Evolutionary conservation across 2,797 vertebrate genomes (phyloP).

Genomic region (Sebastes nivosus): DNA sequence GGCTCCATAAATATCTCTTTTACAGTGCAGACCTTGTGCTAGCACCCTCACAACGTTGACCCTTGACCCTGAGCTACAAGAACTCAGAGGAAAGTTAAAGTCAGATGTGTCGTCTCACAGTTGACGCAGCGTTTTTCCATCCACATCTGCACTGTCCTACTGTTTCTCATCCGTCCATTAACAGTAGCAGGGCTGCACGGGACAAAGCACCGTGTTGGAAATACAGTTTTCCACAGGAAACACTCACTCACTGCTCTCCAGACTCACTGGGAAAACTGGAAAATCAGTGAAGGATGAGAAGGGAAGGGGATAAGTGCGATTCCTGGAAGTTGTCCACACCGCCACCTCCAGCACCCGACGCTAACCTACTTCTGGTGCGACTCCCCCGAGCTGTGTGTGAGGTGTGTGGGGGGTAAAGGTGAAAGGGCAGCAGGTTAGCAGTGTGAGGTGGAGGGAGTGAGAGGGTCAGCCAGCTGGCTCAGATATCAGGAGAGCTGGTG

Average conservation of each 20-base stretch:
- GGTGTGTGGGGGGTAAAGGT: conserved; percentile 20
- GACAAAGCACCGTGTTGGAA: conserved; percentile 16
- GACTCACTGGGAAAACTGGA: conserved; percentile 54
- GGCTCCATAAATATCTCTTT: conserved; percentile 51
- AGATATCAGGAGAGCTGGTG: conserved; percentile 17
- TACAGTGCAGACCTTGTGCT: conserved; percentile 28
- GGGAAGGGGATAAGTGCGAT: conserved; percentile 28
- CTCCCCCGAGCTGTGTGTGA: conserved; percentile 7
- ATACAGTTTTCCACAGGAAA: conserved; percentile 60
- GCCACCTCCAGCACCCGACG: not conserved
- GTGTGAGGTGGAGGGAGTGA: conserved; percentile 20
- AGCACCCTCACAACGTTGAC: conserved; percentile 29
- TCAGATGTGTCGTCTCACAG: not conserved
- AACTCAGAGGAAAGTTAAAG: not conserved
- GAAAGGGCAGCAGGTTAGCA: conserved; percentile 34
- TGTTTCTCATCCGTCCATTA: conserved; percentile 4
- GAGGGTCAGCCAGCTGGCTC: conserved; percentile 53
- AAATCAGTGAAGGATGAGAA: conserved; percentile 47
- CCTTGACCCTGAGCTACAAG: conserved; percentile 20
- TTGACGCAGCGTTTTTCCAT: not conserved
- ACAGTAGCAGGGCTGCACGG: conserved; percentile 11
- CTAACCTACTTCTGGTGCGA: conserved; percentile 9
- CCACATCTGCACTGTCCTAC: not conserved
- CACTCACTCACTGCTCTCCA: conserved; percentile 47
- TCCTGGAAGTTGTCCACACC: conserved; percentile 48